These are phyloP conservation scores for Thymallus thymallus DNA, from an alignment of 2,113 vertebrate genomes.

Conservation along the genomic window DNA sequence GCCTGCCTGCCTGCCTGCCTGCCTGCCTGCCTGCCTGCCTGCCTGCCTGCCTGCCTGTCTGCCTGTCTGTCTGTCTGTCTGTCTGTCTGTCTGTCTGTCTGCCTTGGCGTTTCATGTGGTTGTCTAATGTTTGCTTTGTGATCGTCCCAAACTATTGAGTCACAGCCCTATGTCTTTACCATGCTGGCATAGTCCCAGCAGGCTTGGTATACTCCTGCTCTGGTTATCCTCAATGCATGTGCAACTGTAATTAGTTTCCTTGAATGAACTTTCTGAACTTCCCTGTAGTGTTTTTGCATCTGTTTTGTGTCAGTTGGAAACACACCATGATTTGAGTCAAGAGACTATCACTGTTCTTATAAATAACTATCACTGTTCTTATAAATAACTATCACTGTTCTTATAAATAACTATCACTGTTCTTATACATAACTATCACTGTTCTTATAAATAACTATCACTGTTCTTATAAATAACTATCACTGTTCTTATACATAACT, in stretches of 20 bases:
- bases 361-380: no score
- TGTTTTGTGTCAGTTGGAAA: slow-evolving; percentile 2
- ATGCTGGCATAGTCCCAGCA: background rate
- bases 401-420: no score
- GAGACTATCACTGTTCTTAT: no score
- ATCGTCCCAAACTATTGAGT: background rate
- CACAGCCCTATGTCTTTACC: background rate
- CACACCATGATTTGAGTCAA: background rate
- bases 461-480: no score
- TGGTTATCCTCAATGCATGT: slow-evolving; percentile 40
- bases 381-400: no score
- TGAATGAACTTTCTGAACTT: slow-evolving; percentile 4
- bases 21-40: no score
- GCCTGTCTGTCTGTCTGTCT: slow-evolving; percentile 15
- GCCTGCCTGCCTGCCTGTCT: no score
- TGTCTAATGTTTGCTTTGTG: slow-evolving; percentile 1
- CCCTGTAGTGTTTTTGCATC: slow-evolving; percentile 31
- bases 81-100: slow-evolving; percentile 8
- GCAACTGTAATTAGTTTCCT: no score
- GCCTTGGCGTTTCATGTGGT: background rate
- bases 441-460: no score
- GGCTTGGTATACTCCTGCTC: background rate
- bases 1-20: no score
- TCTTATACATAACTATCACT: no score
- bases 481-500: no score